Base-by-base conservation (phyloP, 2,797 vertebrate species). In the Syngnathus acus region DNA sequence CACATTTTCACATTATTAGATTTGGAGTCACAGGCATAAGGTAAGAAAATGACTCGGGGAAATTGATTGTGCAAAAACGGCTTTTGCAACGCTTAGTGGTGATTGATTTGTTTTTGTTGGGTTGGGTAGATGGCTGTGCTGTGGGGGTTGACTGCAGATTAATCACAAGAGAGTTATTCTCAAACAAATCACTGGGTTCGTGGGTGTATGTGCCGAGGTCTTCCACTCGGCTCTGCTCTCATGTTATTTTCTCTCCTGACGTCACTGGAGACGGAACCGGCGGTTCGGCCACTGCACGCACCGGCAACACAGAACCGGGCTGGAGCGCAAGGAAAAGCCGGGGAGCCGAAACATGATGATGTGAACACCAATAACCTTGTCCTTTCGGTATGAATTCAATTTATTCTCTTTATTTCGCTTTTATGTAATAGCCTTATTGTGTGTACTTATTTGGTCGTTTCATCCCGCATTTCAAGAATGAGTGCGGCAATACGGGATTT, bases 231-330 rank as follows among this genome's bases (percentile, higher is more conserved):
- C 38, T 62, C 47, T 16, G 39, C 37, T 65, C 64, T 43, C 39
- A 9, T n/a, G 39, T 55, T 65, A 65, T 65, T 65, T 65, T 65
- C 39, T 65, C 37, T 76, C 70, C 77, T 90, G 88, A 89, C 89
- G 88, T 89, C 89, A 89, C 17, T 65, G 57, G 72, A 80, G 75
- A 82, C 83, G 84, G 82, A 81, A 43, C 78, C 69, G 62, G 71
- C 75, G 42, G 54, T n/a, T 58, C 55, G 14, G 13, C 17, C 53
- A 75, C 17, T 65, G 69, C 74, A 75, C 78, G 39, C 47, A 53
- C 23, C 47, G 63, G 26, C 19, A 42, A 78, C 74, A 82, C 82
- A 80, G 80, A 81, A 32, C 76, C 70, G 60, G 71, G 10, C 14
- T 32, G 47, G 26, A 38, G 59, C 40, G 7, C 23, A 39, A 32